phyloP scores from a whole-genome alignment of 2,797 vertebrate genomes.

The Sebastes cheni region DNA sequence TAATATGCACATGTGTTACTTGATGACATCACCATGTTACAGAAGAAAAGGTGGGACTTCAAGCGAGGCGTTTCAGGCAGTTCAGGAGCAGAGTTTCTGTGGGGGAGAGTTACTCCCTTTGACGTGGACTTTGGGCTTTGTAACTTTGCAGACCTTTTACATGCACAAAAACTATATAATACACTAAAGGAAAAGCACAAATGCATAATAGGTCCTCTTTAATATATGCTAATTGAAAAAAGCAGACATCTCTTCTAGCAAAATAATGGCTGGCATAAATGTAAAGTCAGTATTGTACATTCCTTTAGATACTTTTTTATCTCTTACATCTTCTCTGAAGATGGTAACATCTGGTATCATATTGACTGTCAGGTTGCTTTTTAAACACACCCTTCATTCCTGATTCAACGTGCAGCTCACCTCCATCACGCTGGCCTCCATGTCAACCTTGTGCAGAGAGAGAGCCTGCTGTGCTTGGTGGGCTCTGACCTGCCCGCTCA shows the following conservation, averaged over 20 bases:
- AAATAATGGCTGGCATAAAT: background rate
- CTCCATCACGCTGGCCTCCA: slow-evolving; percentile 88
- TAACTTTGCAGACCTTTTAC: no score
- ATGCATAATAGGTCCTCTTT: no score
- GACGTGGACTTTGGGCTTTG: no score
- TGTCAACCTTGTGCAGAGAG: slow-evolving; percentile 86
- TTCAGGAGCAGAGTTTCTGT: no score
- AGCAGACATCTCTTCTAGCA: background rate
- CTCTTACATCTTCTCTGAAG: background rate
- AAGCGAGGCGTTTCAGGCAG: no score
- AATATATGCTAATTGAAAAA: no score
- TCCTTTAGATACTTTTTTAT: background rate
- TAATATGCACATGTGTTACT: no score
- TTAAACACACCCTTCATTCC: background rate
- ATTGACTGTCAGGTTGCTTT: background rate
- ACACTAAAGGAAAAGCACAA: no score
- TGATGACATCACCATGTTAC: no score
- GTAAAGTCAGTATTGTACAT: background rate
- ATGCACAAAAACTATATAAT: no score
- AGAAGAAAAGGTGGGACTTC: no score
- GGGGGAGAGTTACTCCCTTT: no score
- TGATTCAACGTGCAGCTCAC: slow-evolving; percentile 43
- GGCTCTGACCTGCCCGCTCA: slow-evolving; percentile 79
- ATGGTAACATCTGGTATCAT: background rate
- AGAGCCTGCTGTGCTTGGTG: slow-evolving; percentile 86